phyloP scores from a whole-genome alignment of 1,140 invertebrate species.

The Camponotus vicinus region DNA sequence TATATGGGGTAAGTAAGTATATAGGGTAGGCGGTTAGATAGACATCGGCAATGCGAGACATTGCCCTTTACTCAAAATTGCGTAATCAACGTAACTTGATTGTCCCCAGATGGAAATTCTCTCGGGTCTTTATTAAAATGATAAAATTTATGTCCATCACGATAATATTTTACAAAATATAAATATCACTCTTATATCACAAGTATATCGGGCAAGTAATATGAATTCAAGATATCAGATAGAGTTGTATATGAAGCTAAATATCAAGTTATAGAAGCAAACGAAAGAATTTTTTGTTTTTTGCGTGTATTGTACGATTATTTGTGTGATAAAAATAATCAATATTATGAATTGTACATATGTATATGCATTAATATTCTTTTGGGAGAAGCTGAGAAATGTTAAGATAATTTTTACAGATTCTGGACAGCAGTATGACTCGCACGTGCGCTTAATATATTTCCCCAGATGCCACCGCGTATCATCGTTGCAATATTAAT shows the following conservation, averaged over 20 bases:
- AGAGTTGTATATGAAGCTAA: not conserved
- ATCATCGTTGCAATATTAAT: slow-evolving; percentile 31
- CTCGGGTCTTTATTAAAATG: slow-evolving; percentile 1
- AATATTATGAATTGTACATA: not conserved
- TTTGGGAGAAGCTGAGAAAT: too few species aligned
- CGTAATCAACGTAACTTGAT: slow-evolving; percentile 8
- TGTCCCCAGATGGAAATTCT: not conserved
- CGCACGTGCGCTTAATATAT: slow-evolving; percentile 10
- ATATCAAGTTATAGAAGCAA: not conserved
- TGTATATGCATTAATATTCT: not conserved
- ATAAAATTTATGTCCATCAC: not conserved
- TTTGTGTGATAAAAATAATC: slow-evolving; percentile 1
- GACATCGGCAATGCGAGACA: not conserved
- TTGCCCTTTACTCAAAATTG: slow-evolving; percentile 10
- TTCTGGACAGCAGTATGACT: not conserved
- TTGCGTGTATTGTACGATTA: not conserved
- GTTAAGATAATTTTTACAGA: slow-evolving; percentile 16
- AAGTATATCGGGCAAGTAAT: not conserved
- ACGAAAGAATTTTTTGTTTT: not conserved
- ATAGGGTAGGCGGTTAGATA: slow-evolving; percentile 47
- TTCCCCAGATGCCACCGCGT: not conserved
- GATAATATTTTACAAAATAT: not conserved
- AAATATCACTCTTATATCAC: not conserved
- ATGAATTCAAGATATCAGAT: not conserved
- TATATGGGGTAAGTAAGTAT: slow-evolving; percentile 28